These are phyloP conservation scores for Drosophila subobscura DNA, from an alignment of 1,140 invertebrate species.

Conservation along the genomic window DNA sequence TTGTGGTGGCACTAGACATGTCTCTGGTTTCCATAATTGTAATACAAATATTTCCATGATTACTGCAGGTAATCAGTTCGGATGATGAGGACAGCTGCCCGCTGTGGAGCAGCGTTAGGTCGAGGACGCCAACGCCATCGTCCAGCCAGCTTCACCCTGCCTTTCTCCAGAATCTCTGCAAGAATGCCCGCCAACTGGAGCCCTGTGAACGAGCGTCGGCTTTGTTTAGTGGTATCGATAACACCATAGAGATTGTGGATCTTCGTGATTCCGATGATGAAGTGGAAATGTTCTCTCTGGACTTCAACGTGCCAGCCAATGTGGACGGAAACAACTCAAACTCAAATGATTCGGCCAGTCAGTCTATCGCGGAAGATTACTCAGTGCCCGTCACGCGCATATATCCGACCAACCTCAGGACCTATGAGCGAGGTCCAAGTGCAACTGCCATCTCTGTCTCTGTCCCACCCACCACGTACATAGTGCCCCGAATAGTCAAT, in stretches of 20 bases:
- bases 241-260: conserved; percentile 55
- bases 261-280: conserved; percentile 66
- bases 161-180: conserved; percentile 55
- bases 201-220: conserved; percentile 60
- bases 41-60: not conserved
- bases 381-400: conserved; percentile 60
- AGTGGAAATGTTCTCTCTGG: conserved; percentile 66
- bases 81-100: conserved; percentile 61
- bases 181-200: conserved; percentile 58
- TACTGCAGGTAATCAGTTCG: conserved; percentile 57
- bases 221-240: conserved; percentile 67
- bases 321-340: conserved; percentile 49
- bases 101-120: conserved; percentile 16
- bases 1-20: not conserved
- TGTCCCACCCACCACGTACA: conserved; percentile 45
- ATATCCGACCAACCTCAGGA: conserved; percentile 66
- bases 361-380: conserved; percentile 45
- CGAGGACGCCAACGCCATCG: conserved; percentile 8
- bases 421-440: conserved; percentile 55
- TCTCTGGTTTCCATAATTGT: not conserved
- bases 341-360: conserved; percentile 34
- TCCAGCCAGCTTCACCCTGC: conserved; percentile 49
- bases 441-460: conserved; percentile 5
- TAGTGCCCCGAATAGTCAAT: conserved; percentile 65
- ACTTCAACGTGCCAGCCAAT: conserved; percentile 68